These are phyloP conservation scores for Torymus aiolomorphi DNA, from an alignment of 2,888 invertebrate species.

Conservation along the genomic window DNA sequence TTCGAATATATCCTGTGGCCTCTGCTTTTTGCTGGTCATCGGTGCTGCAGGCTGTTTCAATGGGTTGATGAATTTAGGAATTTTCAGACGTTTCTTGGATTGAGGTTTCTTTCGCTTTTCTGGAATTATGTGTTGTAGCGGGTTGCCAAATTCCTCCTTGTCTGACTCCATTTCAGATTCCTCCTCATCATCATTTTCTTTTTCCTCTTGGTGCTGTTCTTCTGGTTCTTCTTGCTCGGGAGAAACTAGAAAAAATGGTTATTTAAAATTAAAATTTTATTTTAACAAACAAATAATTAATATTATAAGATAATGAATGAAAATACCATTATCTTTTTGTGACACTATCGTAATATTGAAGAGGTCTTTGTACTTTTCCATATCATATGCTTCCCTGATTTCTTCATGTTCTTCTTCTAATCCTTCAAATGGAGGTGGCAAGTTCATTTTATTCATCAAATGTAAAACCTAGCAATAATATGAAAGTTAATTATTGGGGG, in stretches of 20 bases:
- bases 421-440: slow-evolving; percentile 88
- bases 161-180: slow-evolving; percentile 84
- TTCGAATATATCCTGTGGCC: slow-evolving; percentile 79
- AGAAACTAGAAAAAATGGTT: background rate
- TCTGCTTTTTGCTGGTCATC: slow-evolving; percentile 68
- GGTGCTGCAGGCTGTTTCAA: slow-evolving; percentile 70
- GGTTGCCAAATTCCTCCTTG: slow-evolving; percentile 75
- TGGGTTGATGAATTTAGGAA: slow-evolving; percentile 78
- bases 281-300: background rate
- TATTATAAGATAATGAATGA: slow-evolving; percentile 24
- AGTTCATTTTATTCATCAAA: slow-evolving; percentile 96
- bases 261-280: background rate
- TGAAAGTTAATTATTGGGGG: slow-evolving; percentile 7
- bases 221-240: slow-evolving; percentile 1
- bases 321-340: slow-evolving; percentile 61
- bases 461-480: slow-evolving; percentile 81
- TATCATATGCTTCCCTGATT: slow-evolving; percentile 69
- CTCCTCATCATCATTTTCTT: slow-evolving; percentile 67
- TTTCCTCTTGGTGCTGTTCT: slow-evolving; percentile 25
- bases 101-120: slow-evolving; percentile 75
- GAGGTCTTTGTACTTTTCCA: slow-evolving; percentile 70
- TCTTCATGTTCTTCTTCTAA: slow-evolving; percentile 74
- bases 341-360: slow-evolving; percentile 64
- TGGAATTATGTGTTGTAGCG: slow-evolving; percentile 75
- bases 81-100: slow-evolving; percentile 76